These are phyloP conservation scores for Rhea americana DNA, from an alignment of 2,113 vertebrate species.

Conservation along the genomic window DNA sequence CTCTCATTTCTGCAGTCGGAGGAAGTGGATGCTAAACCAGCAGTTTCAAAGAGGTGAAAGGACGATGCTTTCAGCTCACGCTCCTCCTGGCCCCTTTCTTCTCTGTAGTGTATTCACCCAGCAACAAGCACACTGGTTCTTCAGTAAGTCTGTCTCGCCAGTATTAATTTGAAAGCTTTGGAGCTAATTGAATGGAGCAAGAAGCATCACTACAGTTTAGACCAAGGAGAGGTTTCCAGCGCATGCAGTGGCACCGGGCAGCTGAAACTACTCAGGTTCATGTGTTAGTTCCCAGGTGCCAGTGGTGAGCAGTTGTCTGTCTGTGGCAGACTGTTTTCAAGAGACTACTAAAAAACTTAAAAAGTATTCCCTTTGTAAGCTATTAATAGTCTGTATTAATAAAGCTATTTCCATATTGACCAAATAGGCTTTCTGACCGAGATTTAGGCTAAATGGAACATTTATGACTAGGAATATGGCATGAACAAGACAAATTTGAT, in stretches of 20 bases:
- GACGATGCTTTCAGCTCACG: neutral
- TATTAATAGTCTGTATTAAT: constrained; percentile 51
- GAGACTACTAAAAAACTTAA: neutral
- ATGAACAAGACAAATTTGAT: neutral
- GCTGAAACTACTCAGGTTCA: neutral
- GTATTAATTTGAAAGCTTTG: neutral
- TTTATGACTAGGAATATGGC: neutral
- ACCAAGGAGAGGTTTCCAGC: neutral
- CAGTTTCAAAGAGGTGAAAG: neutral
- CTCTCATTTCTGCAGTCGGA: neutral
- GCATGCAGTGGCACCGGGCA: neutral
- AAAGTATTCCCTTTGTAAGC: neutral
- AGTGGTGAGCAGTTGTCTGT: constrained; percentile 7
- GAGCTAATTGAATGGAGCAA: neutral
- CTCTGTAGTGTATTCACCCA: neutral
- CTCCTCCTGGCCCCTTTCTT: neutral
- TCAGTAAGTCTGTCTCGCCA: neutral
- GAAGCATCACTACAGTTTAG: neutral
- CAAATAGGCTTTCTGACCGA: neutral
- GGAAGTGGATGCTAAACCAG: neutral
- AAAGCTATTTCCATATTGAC: constrained; percentile 26
- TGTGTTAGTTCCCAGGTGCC: neutral
- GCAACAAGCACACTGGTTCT: neutral
- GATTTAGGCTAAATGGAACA: neutral
- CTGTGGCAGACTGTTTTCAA: neutral